These are phyloP conservation scores for Sorex maritimensis DNA, from an alignment of 2,797 vertebrate genomes.

Conservation along the genomic window DNA sequence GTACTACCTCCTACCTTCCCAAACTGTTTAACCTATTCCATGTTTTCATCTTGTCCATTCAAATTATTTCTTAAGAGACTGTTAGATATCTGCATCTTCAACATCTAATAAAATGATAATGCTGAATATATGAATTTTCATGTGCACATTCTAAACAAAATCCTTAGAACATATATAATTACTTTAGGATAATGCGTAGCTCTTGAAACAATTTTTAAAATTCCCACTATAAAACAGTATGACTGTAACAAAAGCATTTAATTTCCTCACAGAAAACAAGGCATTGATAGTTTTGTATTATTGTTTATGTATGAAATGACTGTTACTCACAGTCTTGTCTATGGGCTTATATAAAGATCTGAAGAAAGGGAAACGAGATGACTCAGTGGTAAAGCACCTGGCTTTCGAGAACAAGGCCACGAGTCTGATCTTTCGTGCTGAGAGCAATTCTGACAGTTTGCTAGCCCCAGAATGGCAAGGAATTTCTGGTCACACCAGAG, in stretches of 20 bases:
- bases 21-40: too few species aligned
- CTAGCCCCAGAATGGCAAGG: too few species aligned
- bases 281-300: background rate
- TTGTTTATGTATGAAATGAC: conserved; percentile 8
- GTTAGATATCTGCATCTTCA: background rate
- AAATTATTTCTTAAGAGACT: conserved; percentile 13
- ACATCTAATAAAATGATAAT: conserved; percentile 36
- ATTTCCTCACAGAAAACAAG: conserved; percentile 8
- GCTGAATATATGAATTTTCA: background rate
- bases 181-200: conserved; percentile 4
- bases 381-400: too few species aligned
- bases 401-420: too few species aligned
- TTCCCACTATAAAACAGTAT: background rate
- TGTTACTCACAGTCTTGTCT: background rate
- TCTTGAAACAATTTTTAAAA: too few species aligned
- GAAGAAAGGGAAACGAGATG: too few species aligned
- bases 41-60: background rate
- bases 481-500: too few species aligned
- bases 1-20: background rate
- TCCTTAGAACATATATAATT: background rate
- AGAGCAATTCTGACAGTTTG: too few species aligned
- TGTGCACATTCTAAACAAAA: conserved; percentile 52
- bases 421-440: too few species aligned
- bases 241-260: background rate
- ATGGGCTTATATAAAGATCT: background rate